A percentile compares a stretch with the other conserved stretches of the same genome.
Evolutionary conservation across 2,113 vertebrate species (phyloP).

Genomic region (Cervus canadensis): DNA sequence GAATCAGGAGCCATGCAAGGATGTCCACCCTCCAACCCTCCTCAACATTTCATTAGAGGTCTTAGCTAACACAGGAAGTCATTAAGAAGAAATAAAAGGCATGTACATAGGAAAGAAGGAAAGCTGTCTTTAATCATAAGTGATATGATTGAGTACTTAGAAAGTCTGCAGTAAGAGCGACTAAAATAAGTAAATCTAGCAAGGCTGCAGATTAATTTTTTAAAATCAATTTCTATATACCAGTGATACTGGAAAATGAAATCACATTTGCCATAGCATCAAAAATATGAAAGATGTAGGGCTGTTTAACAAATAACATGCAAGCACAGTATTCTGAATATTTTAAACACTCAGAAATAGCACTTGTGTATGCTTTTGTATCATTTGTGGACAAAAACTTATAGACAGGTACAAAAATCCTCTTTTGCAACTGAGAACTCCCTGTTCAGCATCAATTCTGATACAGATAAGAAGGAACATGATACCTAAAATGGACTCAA

Average conservation of each 20-base stretch:
- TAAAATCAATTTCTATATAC: background rate
- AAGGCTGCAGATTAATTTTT: background rate
- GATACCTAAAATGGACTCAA: no score
- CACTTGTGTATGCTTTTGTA: constrained; percentile 61
- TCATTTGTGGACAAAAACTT: constrained; percentile 54
- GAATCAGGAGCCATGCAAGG: background rate
- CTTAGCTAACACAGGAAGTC: background rate
- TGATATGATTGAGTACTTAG: background rate
- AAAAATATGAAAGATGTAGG: background rate
- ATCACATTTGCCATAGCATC: background rate
- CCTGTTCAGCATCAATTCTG: constrained; percentile 67
- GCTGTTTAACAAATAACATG: background rate
- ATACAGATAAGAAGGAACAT: constrained; percentile 67
- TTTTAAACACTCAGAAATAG: background rate
- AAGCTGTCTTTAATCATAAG: background rate
- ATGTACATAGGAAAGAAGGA: background rate
- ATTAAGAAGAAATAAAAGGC: background rate
- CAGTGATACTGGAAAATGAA: background rate
- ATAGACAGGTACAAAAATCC: constrained; percentile 56
- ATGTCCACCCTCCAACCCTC: background rate
- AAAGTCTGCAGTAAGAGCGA: background rate
- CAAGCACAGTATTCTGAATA: background rate
- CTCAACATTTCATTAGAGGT: background rate
- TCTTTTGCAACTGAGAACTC: constrained; percentile 74
- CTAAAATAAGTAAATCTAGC: background rate